These are phyloP conservation scores for Protobothrops flavoviridis DNA, from an alignment of 2,113 vertebrate species.

Conservation along the genomic window DNA sequence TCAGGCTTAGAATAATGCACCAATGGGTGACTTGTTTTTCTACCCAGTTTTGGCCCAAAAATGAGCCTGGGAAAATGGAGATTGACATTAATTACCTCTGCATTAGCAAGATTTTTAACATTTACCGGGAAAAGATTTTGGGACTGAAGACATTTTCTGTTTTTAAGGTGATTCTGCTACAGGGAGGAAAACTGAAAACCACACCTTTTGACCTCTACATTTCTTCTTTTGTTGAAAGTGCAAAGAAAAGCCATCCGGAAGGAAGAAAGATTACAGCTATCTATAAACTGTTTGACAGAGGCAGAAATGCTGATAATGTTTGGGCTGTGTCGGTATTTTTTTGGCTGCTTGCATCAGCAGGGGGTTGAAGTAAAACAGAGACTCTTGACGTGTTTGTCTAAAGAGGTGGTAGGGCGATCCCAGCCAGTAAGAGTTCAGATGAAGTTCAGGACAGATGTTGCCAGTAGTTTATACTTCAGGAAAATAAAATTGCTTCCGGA, in stretches of 20 bases:
- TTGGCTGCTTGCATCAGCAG: conserved; percentile 72
- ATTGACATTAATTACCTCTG: background rate
- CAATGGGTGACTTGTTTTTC: background rate
- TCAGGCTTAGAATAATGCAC: background rate
- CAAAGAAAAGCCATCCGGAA: conserved; percentile 80
- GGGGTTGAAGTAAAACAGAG: conserved; percentile 81
- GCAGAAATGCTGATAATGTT: conserved; percentile 77
- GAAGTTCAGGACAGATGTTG: conserved; percentile 89
- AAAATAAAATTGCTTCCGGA: conserved; percentile 91
- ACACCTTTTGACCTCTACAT: conserved; percentile 61
- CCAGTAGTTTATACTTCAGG: conserved; percentile 79
- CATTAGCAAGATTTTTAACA: conserved; percentile 29
- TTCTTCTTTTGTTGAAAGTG: conserved; percentile 70
- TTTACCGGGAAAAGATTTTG: conserved; percentile 19
- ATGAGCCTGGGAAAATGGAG: conserved; percentile 8
- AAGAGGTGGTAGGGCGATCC: conserved; percentile 69
- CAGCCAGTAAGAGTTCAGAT: conserved; percentile 81
- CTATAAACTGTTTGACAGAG: conserved; percentile 77
- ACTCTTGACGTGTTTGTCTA: conserved; percentile 77
- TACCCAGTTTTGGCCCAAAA: background rate
- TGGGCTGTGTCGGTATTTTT: conserved; percentile 74
- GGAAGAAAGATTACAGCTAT: conserved; percentile 80
- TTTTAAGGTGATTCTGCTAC: conserved; percentile 47
- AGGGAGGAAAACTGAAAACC: conserved; percentile 56
- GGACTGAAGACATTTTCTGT: conserved; percentile 5